Evolutionary conservation across 2,888 invertebrate genomes (phyloP), one percentile per base, ranked within the genome.

Genomic region (Malthinus seriepunctatus): DNA sequence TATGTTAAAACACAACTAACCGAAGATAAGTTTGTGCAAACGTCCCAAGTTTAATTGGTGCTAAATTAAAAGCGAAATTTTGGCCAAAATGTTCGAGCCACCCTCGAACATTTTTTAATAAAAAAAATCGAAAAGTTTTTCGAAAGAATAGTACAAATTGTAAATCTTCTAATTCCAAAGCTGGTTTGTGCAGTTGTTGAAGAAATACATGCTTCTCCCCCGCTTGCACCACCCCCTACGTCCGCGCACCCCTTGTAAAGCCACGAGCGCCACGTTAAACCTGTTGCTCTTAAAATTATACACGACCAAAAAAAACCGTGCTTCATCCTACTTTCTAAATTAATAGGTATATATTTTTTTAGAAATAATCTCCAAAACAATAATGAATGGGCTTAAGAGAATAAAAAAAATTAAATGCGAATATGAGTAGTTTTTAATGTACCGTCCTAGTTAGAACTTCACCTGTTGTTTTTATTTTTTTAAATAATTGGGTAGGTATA

Each of bases 101-200:
- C 23, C 23, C 23, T 23, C 23, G 5, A 23, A 55, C 56, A 58
- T 56, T 48, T 51, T 55, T 45, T 52, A 42, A 42, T 42, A 42
- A 42, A 42, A 35, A 15, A 42, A 42, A 42, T 15, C 5, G 2
- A 23, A 23, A 23, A 42, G n/a, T 42, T 69, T 69, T 71, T 66
- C 51, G 57, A 67, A 69, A 66, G 70, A 67, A 58, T 74, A 75
- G 73, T 75, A 75, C 68, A 71, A 68, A 70, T 74, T 75, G 75
- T 74, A 74, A 74, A 75, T 74, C 73, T 73, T 71, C 67, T 71
- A 71, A 72, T 73, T 71, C 67, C 65, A 74, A 73, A 75, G 74
- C 74, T 74, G 73, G 74, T 74, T 75, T 75, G 73, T 75, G 74
- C 74, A 75, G 74, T 74, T 72, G 71, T 69, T 64, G 60, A 61